These are phyloP conservation scores for Oscheius sp. DNA, from an alignment of 2,888 invertebrate species.

Conservation along the genomic window DNA sequence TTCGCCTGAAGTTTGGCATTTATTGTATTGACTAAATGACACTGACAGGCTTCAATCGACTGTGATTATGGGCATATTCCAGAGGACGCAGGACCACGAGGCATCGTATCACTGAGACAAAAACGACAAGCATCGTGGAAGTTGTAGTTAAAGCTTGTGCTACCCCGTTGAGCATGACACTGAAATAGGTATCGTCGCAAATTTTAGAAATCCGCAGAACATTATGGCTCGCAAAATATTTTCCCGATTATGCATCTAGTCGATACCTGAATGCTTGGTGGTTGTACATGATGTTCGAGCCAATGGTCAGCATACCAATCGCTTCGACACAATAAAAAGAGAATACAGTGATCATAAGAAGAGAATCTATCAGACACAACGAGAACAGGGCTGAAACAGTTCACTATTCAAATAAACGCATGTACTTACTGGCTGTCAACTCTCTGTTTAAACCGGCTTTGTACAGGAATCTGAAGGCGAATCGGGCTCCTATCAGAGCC, in stretches of 20 bases:
- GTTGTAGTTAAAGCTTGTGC: constrained; percentile 65
- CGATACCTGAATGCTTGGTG: constrained; percentile 47
- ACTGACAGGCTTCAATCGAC: constrained; percentile 25
- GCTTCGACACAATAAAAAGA: constrained; percentile 70
- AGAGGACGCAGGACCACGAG: constrained; percentile 69
- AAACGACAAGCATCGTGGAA: constrained; percentile 70
- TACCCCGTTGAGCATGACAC: constrained; percentile 61
- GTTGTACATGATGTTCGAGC: constrained; percentile 65
- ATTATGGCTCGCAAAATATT: no score
- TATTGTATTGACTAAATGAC: constrained; percentile 34
- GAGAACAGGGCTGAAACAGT: constrained; percentile 58
- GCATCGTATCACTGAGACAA: constrained; percentile 69
- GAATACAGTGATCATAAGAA: constrained; percentile 67
- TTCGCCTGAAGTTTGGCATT: neutral
- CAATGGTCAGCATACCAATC: constrained; percentile 59
- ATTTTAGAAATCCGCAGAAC: no score
- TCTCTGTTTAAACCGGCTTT: constrained; percentile 68
- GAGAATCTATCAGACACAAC: constrained; percentile 66
- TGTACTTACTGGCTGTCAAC: constrained; percentile 64
- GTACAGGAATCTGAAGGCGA: constrained; percentile 66
- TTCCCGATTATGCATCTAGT: no score
- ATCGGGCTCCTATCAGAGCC: constrained; percentile 65
- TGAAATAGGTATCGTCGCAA: constrained; percentile 6
- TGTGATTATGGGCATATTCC: constrained; percentile 56
- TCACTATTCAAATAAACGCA: neutral